Base-by-base conservation (phyloP, 2,888 invertebrate species). In the Morpho helenor region DNA sequence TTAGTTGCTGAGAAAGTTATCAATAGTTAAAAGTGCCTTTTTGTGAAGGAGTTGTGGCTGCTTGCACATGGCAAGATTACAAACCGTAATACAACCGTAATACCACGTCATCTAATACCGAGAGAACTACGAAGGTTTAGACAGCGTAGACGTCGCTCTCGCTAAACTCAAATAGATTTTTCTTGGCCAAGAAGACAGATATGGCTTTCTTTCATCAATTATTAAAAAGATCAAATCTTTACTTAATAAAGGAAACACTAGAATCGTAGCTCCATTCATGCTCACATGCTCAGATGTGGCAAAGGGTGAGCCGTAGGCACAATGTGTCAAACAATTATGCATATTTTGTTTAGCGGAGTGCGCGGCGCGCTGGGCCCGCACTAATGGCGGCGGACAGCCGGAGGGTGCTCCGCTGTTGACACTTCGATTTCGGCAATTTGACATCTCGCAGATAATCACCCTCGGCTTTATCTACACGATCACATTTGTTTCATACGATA, bases 301-400 rank as follows among this genome's bases (percentile, higher is more conserved):
- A 52, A 63, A 63, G 61, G 59, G 60, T 60, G 52, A 58, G 59
- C 52, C 56, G 63, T 68, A 66, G 71, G 71, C 68, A 63, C 65
- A 63, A 66, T 69, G 66, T 69, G 68, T 66, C 73, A 76, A 76
- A 82, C 84, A 74, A 76, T 76, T 75, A 75, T 76, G 83, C 81
- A 82, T 85, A 84, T 86, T 84, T 31, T 82, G 74, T 74, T 70
- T 74, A 77, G 73, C 73, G 76, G 68, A 77, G 78, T 76, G 77
- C 65, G 76, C 79, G 76, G 70, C 65, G 78, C 82, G 79, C 70
- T 74, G 77, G 73, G 56, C 68, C 67, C 76, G 83, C 84, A 85
- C 69, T 83, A 84, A 86, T 76, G 60, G 70, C 66, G 56, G 68
- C 54, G 66, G 84, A 85, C 84, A 71, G 61, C 80, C 61, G 56